phyloP scores from a whole-genome alignment of 2,888 invertebrate genomes.

The Eupithecia exiguata region DNA sequence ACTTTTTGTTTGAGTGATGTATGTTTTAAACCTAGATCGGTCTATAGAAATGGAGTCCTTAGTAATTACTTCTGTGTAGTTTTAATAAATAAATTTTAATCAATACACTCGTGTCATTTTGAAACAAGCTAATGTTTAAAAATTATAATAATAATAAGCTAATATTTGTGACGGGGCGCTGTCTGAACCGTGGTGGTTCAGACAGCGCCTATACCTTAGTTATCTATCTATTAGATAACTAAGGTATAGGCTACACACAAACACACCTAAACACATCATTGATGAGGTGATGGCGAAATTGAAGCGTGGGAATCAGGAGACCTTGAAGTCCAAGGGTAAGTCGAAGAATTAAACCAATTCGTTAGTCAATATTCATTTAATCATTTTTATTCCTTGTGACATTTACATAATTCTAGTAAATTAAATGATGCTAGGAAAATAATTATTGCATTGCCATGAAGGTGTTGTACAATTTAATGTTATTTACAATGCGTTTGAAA shows the following conservation, averaged over 20 bases:
- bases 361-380: slow-evolving; percentile 55
- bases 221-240: not conserved
- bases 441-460: slow-evolving; percentile 50
- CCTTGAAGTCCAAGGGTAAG: not conserved
- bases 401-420: slow-evolving; percentile 48
- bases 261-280: not conserved
- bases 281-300: not conserved
- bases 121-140: not conserved
- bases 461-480: slow-evolving; percentile 44
- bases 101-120: slow-evolving; percentile 51
- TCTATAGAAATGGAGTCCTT: slow-evolving; percentile 63
- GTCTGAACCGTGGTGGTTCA: too few relatives aligned
- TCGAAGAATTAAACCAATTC: not conserved
- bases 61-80: slow-evolving; percentile 77
- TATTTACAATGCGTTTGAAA: slow-evolving; percentile 55
- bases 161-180: not conserved
- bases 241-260: not conserved
- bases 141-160: too few relatives aligned
- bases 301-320: not conserved
- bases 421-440: slow-evolving; percentile 42
- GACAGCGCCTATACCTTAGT: too few relatives aligned
- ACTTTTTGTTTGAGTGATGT: slow-evolving; percentile 76
- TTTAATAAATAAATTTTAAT: slow-evolving; percentile 76
- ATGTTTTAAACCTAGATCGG: slow-evolving; percentile 69
- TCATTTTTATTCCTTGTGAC: slow-evolving; percentile 54